Evolutionary conservation across 1,140 invertebrate species (phyloP).

Genomic region (Anastrepha obliqua): DNA sequence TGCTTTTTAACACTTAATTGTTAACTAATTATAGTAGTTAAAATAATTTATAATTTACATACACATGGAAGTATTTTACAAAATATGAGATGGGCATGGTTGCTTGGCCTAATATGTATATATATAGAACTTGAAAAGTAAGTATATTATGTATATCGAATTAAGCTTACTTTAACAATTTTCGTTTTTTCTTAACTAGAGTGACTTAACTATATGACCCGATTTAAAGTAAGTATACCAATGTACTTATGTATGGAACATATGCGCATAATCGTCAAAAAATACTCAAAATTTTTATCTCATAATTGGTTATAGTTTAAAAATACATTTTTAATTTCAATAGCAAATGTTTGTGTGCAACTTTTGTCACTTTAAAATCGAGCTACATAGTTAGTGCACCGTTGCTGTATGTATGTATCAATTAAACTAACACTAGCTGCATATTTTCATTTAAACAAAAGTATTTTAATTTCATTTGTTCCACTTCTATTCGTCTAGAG

Average conservation of each 20-base stretch:
- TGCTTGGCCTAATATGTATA: neutral
- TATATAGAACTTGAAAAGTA: neutral
- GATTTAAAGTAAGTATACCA: neutral
- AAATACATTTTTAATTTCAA: neutral
- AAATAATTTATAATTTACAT: conserved; percentile 51
- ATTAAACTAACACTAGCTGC: neutral
- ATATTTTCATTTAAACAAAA: neutral
- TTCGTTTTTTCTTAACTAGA: conserved; percentile 10
- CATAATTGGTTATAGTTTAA: neutral
- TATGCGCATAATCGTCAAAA: neutral
- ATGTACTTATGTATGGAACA: neutral
- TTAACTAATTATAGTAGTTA: conserved; percentile 52
- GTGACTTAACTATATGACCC: neutral
- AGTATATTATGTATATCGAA: neutral
- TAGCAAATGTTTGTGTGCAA: neutral
- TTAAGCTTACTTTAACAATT: conserved; percentile 23
- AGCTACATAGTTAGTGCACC: neutral
- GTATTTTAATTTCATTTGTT: neutral
- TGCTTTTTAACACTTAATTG: conserved; percentile 54
- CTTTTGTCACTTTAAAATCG: neutral
- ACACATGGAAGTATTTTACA: neutral
- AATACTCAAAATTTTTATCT: neutral
- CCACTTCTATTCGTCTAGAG: neutral
- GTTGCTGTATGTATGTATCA: neutral
- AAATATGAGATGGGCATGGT: conserved; percentile 17